Evolutionary conservation across 92 coral and sea anemone genomes (phyloP), one percentile per base, ranked within the genome.

Genomic region (Meandrina meandrites): DNA sequence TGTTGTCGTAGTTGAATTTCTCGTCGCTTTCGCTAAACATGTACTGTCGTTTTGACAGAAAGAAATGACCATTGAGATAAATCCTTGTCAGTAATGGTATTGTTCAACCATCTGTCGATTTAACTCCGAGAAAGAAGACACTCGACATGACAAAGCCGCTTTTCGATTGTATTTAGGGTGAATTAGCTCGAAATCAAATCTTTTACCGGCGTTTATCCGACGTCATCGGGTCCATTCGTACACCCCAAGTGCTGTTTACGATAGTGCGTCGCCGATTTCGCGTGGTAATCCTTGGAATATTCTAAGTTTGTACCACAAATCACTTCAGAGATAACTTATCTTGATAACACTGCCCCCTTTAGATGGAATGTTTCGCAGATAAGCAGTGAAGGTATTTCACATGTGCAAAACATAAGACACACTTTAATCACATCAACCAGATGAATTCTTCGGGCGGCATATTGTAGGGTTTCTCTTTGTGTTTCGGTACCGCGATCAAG

Each of bases 261-360:
- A 83, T n/a, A 83, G 60, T 53, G 70, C 30, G 68, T 78, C 32
- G 72, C 36, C 71, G 78, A 51, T 83, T 83, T 83, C 32, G 5
- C 27, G 1, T 68, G 71, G n/a, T 84, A 57, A 84, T 84, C 87
- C 58, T 31, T 75, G 72, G 76, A 77, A 77, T 24, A 78, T 85
- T 85, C 83, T 80, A 56, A 60, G 67, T 85, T 85, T 85, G 47
- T 78, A 19, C 67, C 83, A 48, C 81, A 76, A 40, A 85, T 77
- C 73, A 78, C 88, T 83, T 85, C n/a, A 74, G 66, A n/a, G 88
- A 85, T 85, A 85, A 62, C 47, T 78, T 85, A 77, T 85, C 64
- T 18, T 22, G 50, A 37, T 31, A 18, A 58, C 34, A 1, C 24
- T 85, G 60, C 75, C 74, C 68, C 75, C 82, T 79, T 62, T 31